phyloP scores from a whole-genome alignment of 2,113 vertebrate species.

The Gymnorhina tibicen region DNA sequence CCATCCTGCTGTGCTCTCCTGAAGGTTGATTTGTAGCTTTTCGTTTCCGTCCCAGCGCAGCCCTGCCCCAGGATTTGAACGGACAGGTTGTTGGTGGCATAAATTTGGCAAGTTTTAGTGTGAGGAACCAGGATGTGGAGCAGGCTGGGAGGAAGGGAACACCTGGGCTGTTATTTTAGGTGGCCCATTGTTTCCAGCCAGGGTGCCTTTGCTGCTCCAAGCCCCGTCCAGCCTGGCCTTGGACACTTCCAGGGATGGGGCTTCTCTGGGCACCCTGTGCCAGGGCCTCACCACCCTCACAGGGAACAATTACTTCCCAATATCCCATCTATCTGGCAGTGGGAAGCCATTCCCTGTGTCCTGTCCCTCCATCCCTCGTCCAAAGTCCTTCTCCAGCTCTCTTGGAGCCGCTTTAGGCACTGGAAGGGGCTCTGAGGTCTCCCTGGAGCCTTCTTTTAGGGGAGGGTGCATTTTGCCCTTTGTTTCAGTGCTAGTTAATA shows the following conservation, averaged over 20 bases:
- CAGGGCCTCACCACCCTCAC: accelerated
- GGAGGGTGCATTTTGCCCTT: neutral
- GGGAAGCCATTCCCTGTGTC: neutral
- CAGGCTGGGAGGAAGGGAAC: neutral
- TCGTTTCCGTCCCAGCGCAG: accelerated
- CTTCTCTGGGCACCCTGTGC: neutral
- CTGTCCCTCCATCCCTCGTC: neutral
- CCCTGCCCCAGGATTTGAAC: neutral
- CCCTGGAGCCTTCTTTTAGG: neutral
- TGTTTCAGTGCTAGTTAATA: neutral
- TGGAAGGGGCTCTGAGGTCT: neutral
- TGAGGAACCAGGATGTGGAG: neutral
- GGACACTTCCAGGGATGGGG: neutral
- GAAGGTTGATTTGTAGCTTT: neutral
- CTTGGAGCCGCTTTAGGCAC: neutral
- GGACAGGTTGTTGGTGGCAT: neutral
- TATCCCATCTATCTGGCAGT: neutral
- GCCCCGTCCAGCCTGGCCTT: neutral
- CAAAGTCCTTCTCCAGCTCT: neutral
- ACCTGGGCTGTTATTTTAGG: neutral
- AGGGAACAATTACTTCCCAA: accelerated
- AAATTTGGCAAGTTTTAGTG: neutral
- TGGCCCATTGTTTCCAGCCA: neutral
- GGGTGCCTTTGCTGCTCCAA: neutral
- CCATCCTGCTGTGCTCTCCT: neutral